Percentiles rank a stretch among this genome's conserved stretches.
These are phyloP conservation scores for Slavum lentiscoides DNA, from an alignment of 2,888 invertebrate genomes.

Conservation along the genomic window DNA sequence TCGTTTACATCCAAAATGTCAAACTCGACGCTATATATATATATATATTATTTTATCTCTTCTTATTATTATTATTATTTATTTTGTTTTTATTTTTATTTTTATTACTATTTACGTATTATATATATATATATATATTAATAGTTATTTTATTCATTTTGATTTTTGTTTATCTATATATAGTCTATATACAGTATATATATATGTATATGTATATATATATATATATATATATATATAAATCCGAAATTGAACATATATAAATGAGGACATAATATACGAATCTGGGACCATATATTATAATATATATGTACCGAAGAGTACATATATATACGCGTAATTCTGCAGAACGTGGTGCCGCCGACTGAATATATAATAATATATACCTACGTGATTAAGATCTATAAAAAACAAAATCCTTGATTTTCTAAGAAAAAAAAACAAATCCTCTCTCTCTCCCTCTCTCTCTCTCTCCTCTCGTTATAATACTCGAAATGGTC, in stretches of 20 bases:
- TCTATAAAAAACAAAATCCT: too few relatives aligned
- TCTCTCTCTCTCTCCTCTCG: too few relatives aligned
- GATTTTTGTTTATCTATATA: background rate
- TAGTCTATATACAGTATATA: background rate
- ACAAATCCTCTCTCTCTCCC: too few relatives aligned
- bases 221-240: background rate
- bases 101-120: background rate
- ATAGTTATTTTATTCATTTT: slow-evolving; percentile 1
- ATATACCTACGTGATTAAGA: too few relatives aligned
- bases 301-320: too few relatives aligned
- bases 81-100: slow-evolving; percentile 4
- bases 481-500: too few relatives aligned
- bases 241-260: slow-evolving; percentile 8
- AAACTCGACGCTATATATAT: background rate
- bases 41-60: background rate
- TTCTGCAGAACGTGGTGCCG: background rate
- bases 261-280: background rate
- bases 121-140: background rate
- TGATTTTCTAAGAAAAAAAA: too few relatives aligned
- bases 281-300: slow-evolving; percentile 6
- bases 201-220: slow-evolving; percentile 5
- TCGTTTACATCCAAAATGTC: slow-evolving; percentile 13
- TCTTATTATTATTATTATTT: background rate
- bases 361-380: background rate
- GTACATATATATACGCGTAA: background rate